Conservation (phyloP, 2,888 invertebrate genomes). For the Stratiomys singularior region DNA sequence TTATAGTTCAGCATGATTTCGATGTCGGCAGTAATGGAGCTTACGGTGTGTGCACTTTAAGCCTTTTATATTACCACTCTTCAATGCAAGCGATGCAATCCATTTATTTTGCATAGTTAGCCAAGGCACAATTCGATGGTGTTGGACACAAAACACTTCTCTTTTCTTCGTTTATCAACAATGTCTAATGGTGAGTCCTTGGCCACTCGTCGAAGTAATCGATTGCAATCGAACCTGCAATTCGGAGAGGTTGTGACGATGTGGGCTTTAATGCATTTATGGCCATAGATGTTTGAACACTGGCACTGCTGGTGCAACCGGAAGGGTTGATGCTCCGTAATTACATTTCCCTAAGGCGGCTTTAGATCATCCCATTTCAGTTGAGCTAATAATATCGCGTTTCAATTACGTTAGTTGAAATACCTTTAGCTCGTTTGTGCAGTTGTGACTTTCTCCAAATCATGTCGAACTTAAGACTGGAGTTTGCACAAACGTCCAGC, state of each 20-base stretch:
- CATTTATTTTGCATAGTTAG: not conserved
- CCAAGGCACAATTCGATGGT: not conserved
- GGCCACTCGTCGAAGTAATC: conserved; percentile 17
- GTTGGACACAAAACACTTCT: conserved; percentile 42
- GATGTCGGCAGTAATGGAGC: conserved; percentile 18
- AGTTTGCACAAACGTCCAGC: too few species aligned
- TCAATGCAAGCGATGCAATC: not conserved
- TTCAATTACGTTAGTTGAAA: too few species aligned
- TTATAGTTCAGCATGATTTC: conserved; percentile 1
- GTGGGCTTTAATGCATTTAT: not conserved
- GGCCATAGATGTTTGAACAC: not conserved
- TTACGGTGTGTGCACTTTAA: conserved; percentile 24
- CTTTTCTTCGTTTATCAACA: conserved; percentile 34
- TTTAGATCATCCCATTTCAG: too few species aligned
- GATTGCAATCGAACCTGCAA: conserved; percentile 25
- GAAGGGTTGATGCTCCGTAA: too few species aligned
- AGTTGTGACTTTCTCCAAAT: too few species aligned
- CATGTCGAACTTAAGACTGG: too few species aligned
- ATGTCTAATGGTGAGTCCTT: conserved; percentile 30
- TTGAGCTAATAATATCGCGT: too few species aligned
- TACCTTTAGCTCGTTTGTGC: too few species aligned
- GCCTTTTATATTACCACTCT: conserved; percentile 27
- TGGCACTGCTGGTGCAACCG: too few species aligned
- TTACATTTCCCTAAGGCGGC: too few species aligned
- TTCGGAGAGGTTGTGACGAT: not conserved